Conservation (phyloP, 92 coral and sea anemone species). For the Porites rus region DNA sequence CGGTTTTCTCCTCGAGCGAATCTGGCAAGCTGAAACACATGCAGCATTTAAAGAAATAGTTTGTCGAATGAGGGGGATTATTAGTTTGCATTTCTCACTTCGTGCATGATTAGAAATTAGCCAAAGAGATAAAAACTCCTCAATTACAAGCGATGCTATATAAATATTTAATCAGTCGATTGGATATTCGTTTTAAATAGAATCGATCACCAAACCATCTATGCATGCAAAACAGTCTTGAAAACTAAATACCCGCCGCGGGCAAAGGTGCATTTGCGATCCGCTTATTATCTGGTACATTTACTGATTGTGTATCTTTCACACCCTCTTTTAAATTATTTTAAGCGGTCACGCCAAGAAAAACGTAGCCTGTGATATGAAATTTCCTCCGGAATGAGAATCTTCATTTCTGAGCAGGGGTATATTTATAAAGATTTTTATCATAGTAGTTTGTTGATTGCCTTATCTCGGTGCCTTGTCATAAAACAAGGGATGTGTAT, state of each 20-base stretch:
- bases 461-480: no score
- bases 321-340: background rate
- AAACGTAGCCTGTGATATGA: background rate
- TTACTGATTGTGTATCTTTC: background rate
- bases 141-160: slow-evolving; percentile 9
- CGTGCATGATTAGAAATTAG: no score
- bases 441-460: no score
- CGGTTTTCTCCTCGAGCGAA: background rate
- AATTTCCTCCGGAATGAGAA: no score
- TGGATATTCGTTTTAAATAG: background rate
- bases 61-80: background rate
- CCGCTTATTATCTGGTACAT: background rate
- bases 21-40: background rate
- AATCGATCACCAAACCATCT: background rate
- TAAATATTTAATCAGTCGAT: slow-evolving; percentile 15
- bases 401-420: no score
- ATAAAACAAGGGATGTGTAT: no score
- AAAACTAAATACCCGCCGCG: background rate
- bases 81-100: background rate
- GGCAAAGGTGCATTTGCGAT: background rate
- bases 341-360: background rate
- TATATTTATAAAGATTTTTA: no score
- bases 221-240: background rate
- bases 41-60: background rate
- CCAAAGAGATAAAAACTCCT: background rate